Conservation (phyloP, 2,113 vertebrate genomes). For the Baryphthengus martii region DNA sequence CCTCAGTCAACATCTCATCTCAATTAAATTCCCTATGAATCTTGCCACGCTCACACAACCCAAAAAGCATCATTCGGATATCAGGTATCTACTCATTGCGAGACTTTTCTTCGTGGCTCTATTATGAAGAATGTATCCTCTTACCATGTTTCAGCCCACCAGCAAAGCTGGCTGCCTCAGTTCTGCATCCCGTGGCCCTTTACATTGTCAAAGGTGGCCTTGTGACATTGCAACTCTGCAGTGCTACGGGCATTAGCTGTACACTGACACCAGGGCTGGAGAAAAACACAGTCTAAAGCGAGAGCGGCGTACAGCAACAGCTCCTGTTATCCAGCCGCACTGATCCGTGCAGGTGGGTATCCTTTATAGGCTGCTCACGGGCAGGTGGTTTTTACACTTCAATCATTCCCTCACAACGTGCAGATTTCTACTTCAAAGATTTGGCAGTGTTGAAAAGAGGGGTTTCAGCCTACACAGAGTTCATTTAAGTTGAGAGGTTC, state of each 20-base stretch:
- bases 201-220: not conserved
- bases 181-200: not conserved
- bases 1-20: not conserved
- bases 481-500: conserved; percentile 35
- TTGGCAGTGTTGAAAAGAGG: conserved; percentile 3
- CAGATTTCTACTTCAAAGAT: conserved; percentile 39
- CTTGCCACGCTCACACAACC: not conserved
- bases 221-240: not conserved
- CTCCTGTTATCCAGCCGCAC: not conserved
- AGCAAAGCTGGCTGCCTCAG: not conserved
- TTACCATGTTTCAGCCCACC: not conserved
- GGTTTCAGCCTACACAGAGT: conserved; percentile 46
- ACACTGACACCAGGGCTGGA: not conserved
- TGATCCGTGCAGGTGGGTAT: not conserved
- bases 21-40: not conserved
- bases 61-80: not conserved
- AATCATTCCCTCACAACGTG: conserved; percentile 15
- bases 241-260: rapidly evolving
- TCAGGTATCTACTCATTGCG: not conserved
- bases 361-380: not conserved
- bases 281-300: not conserved
- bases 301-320: not conserved
- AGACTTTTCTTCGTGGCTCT: not conserved
- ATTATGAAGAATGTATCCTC: not conserved
- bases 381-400: conserved; percentile 42